phyloP scores from a whole-genome alignment of 1,140 invertebrate species.

The Diplogasteroides magnus region DNA sequence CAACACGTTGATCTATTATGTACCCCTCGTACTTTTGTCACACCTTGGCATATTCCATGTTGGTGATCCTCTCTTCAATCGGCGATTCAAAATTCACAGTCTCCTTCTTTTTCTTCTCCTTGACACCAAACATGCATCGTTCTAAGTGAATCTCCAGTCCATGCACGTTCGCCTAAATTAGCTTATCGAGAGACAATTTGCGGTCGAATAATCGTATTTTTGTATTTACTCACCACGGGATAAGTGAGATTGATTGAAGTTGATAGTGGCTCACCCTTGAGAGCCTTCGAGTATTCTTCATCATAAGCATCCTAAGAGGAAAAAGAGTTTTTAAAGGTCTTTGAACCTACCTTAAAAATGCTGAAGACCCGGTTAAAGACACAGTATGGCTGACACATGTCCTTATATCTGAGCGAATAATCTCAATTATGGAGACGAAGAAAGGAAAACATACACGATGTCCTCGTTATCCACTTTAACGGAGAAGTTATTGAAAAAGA shows the following conservation, averaged over 20 bases:
- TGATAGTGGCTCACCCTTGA: slow-evolving; percentile 3
- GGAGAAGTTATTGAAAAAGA: slow-evolving; percentile 40
- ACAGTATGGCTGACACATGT: slow-evolving; percentile 46
- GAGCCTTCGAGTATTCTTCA: slow-evolving; percentile 15
- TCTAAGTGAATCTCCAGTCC: slow-evolving; percentile 29
- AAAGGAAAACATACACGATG: background rate
- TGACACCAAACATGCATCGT: slow-evolving; percentile 40
- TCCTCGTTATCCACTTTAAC: slow-evolving; percentile 10
- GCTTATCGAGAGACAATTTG: background rate
- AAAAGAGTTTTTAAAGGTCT: background rate
- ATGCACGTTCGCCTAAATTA: background rate
- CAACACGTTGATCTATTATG: background rate
- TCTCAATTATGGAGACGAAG: slow-evolving; percentile 2
- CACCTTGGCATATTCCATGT: slow-evolving; percentile 44
- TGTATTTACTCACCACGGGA: slow-evolving; percentile 34
- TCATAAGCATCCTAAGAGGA: slow-evolving; percentile 28
- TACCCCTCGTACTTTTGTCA: background rate
- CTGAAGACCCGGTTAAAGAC: slow-evolving; percentile 40
- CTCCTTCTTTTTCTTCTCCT: slow-evolving; percentile 16
- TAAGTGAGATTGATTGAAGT: slow-evolving; percentile 30
- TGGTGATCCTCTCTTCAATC: slow-evolving; percentile 36
- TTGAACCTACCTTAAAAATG: slow-evolving; percentile 39
- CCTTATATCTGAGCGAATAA: slow-evolving; percentile 28
- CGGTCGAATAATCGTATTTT: slow-evolving; percentile 14
- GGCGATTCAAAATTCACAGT: slow-evolving; percentile 10